Percentiles rank a stretch among this genome's conserved stretches.
These are phyloP conservation scores for Drosophila diplacantha DNA, from an alignment of 2,888 invertebrate genomes.

Conservation along the genomic window DNA sequence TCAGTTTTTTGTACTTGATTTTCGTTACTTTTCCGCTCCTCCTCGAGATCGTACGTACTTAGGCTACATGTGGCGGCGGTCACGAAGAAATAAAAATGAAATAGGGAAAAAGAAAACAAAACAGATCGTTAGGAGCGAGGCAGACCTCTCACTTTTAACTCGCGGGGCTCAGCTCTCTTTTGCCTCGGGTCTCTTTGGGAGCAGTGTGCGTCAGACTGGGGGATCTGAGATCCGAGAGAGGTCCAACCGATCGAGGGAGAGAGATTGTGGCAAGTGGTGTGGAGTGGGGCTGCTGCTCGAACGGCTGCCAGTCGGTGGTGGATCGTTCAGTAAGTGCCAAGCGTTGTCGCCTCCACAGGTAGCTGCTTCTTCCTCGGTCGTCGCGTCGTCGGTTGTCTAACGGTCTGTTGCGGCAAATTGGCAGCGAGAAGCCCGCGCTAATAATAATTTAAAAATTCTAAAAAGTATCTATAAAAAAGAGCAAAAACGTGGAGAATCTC, in stretches of 20 bases:
- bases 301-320: slow-evolving; percentile 29
- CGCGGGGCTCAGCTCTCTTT: slow-evolving; percentile 10
- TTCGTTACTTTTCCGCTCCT: slow-evolving; percentile 35
- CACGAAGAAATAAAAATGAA: slow-evolving; percentile 6
- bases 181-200: slow-evolving; percentile 3
- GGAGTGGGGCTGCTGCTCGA: slow-evolving; percentile 14
- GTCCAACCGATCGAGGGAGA: slow-evolving; percentile 4
- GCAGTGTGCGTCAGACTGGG: slow-evolving; percentile 44
- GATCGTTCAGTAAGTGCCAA: slow-evolving; percentile 61
- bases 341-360: slow-evolving; percentile 52
- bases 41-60: slow-evolving; percentile 14
- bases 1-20: slow-evolving; percentile 48
- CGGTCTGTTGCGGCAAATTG: slow-evolving; percentile 48
- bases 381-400: slow-evolving; percentile 47
- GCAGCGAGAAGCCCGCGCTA: slow-evolving; percentile 49
- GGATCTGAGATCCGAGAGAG: slow-evolving; percentile 33
- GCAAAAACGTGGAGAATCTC: not conserved
- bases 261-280: slow-evolving; percentile 23
- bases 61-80: slow-evolving; percentile 22
- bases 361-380: slow-evolving; percentile 41
- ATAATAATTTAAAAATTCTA: slow-evolving; percentile 42
- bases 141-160: slow-evolving; percentile 22
- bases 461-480: slow-evolving; percentile 19
- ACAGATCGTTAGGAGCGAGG: slow-evolving; percentile 1
- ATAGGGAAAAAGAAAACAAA: slow-evolving; percentile 18